Percentiles rank a stretch among this genome's conserved stretches.
phyloP scores from a whole-genome alignment of 2,113 vertebrate genomes.

The Kryptolebias marmoratus region DNA sequence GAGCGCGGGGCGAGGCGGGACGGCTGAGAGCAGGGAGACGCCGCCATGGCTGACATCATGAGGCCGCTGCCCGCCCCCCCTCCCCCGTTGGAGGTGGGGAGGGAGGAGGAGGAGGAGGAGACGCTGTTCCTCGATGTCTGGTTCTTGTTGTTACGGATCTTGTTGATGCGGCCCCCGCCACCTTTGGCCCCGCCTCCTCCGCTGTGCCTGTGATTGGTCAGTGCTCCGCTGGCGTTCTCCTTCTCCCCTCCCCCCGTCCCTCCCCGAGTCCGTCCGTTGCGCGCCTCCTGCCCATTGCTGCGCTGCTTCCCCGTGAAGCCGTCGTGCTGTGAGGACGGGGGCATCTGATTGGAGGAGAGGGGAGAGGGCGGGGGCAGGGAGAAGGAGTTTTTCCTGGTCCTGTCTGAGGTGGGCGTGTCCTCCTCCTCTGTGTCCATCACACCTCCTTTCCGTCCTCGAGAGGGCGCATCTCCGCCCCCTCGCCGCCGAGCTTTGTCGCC shows the following conservation, averaged over 20 bases:
- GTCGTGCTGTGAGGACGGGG: constrained; percentile 59
- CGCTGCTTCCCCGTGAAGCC: constrained; percentile 67
- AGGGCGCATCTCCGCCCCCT: constrained; percentile 51
- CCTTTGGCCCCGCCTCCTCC: constrained; percentile 60
- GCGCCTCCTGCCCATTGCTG: constrained; percentile 80
- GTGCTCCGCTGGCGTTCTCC: constrained; percentile 68
- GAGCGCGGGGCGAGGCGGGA: constrained; percentile 76
- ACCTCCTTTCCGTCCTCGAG: constrained; percentile 59
- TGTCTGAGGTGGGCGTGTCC: constrained; percentile 48
- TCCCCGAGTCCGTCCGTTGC: constrained; percentile 77
- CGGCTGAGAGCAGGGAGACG: constrained; percentile 68
- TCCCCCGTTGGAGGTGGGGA: constrained; percentile 70
- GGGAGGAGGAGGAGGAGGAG: constrained; percentile 51
- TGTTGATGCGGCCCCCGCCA: constrained; percentile 66
- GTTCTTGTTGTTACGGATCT: constrained; percentile 71
- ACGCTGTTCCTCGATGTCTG: constrained; percentile 39
- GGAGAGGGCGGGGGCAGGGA: constrained; percentile 76
- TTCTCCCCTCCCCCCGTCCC: constrained; percentile 72
- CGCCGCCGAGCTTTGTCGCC: constrained; percentile 62
- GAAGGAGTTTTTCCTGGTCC: constrained; percentile 65
- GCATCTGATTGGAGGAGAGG: constrained; percentile 79
- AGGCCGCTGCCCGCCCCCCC: constrained; percentile 47
- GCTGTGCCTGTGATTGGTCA: constrained; percentile 77
- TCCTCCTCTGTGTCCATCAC: constrained; percentile 71
- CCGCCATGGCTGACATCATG: constrained; percentile 62